Evolutionary conservation across 35 echinoderm and acorn worm genomes (phyloP), one percentile per base, ranked within the genome.

Genomic region (Hemicentrotus pulcherrimus): DNA sequence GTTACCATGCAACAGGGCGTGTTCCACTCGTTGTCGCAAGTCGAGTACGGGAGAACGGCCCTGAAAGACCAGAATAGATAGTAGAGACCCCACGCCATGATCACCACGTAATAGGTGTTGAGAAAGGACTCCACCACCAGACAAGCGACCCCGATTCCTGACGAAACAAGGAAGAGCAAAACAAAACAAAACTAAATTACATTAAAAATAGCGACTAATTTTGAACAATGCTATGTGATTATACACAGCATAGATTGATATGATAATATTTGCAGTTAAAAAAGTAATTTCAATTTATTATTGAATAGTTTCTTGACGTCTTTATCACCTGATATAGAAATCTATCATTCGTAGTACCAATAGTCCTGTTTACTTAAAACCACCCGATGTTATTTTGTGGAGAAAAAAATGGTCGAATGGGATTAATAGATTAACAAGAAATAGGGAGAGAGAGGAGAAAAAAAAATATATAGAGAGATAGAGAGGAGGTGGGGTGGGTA

Each of bases 61-160:
- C 93, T 96, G 86, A 97, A 97, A 2, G 97, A 97, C 30, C 94
- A 86, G 88, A 97, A 47, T 7, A 97, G 94, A 88, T 96, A 97
- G 88, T 95, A 97, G 10, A 97, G 60, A 3, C 95, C 94, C 97
- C 97, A 97, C 50, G 95, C 97, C 94, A 96, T 96, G 52, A 97
- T 95, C 31, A 96, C 94, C 58, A 94, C 96, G 95, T 97, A 97
- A 94, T 96, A 96, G 18, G 96, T 94, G 24, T 94, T 95, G 9
- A 96, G 93, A 70, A 96, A 95, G 45, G 71, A 96, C 48, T 95
- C 41, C 18, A 97, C 96, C 19, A 97, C 48, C 11, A 97, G 92
- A 58, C 95, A 95, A 28, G 97, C 95, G 86, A 94, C 94, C 8
- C 97, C 97, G 47, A 96, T 93, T 28, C 97, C 97, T 97, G 94